A percentile compares a stretch with the other conserved stretches of the same genome.
phyloP scores from a whole-genome alignment of 2,888 invertebrate species.

The Megaustenia siamemsis region DNA sequence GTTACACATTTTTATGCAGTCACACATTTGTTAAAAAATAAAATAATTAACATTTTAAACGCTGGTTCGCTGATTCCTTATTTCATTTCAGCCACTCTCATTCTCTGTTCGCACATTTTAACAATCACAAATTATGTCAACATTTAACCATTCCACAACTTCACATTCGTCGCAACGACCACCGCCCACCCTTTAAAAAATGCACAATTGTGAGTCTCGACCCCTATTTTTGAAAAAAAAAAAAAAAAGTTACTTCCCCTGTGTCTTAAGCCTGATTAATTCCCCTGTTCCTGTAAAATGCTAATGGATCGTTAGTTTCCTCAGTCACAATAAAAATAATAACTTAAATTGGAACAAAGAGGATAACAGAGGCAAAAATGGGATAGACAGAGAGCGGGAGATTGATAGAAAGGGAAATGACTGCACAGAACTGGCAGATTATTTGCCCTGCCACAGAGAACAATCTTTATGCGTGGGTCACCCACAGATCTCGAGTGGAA shows the following conservation, averaged over 20 bases:
- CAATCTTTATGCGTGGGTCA: not conserved
- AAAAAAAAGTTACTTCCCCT: constrained; percentile 14
- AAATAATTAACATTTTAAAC: too few relatives aligned
- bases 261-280: constrained; percentile 22
- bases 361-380: not conserved
- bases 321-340: not conserved
- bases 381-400: too few relatives aligned
- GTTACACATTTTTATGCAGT: too few relatives aligned
- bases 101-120: too few relatives aligned
- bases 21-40: too few relatives aligned
- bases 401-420: too few relatives aligned
- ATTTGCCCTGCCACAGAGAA: not conserved
- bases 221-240: not conserved
- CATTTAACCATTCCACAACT: too few relatives aligned
- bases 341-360: not conserved
- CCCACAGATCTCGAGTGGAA: not conserved
- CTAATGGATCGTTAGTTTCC: constrained; percentile 11
- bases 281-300: constrained; percentile 10
- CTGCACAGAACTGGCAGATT: not conserved
- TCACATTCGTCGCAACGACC: too few relatives aligned
- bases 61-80: too few relatives aligned
- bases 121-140: too few relatives aligned
- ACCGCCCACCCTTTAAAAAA: too few relatives aligned
- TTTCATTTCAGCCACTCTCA: too few relatives aligned
- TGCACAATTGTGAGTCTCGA: not conserved